Evolutionary conservation across 2,888 invertebrate genomes (phyloP), one percentile per base, ranked within the genome.

Genomic region (Mycalesis mineus): DNA sequence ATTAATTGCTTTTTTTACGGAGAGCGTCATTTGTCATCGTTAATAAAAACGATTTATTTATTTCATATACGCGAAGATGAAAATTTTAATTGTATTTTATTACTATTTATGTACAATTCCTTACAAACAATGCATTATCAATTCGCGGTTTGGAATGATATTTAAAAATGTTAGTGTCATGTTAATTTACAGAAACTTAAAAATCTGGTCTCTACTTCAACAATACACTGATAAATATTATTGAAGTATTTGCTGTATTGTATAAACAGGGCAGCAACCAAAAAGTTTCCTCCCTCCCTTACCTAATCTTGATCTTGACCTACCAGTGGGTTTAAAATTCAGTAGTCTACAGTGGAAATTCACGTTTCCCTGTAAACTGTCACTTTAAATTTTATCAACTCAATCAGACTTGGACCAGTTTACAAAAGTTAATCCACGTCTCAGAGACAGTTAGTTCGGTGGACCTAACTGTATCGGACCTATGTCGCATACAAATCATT

Each of bases 381-480:
- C 15, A 33, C 5, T 33, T 33, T 11, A 17, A 15, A 11, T 47
- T 15, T 15, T 42, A 33, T 42, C 0, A 28, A 28, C 7, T 39
- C 41, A 31, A 41, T 52, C 41, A 41, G 40, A 31, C 51, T 41
- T 8, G 51, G 48, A 44, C 49, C 42, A 11, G 17, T 7, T 31
- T 33, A 42, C 53, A 14, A 56, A 58, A 62, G 71, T 71, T 73
- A 74, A 73, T 73, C 72, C 71, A 67, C 65, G 67, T 68, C 65
- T 70, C 64, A 64, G 66, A 65, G 68, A 80, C 82, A 75, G 83
- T 82, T 82, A 83, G 58, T 81, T 81, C 78, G 69, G 68, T 68
- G 75, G 82, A 84, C 82, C 69, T 82, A 85, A 84, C 86, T 78
- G 85, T 82, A 49, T 53, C 59, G 60, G 60, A 64, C 52, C 60